These are phyloP conservation scores for Oplegnathus fasciatus DNA, from an alignment of 2,113 vertebrate species.

Conservation along the genomic window DNA sequence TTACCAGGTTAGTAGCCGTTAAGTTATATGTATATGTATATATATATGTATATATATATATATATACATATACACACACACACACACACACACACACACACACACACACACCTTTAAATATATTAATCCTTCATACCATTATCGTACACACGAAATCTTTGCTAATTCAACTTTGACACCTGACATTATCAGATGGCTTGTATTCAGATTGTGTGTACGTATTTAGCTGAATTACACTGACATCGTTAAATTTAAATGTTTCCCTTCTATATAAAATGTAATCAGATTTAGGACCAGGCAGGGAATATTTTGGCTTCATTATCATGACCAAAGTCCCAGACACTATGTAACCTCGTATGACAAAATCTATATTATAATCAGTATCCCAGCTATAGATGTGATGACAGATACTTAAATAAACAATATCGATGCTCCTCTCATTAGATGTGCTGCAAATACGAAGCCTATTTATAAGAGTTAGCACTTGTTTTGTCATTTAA, in stretches of 20 bases:
- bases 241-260: background rate
- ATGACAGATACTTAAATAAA: background rate
- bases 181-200: too few species aligned
- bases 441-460: background rate
- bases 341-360: background rate
- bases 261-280: background rate
- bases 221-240: background rate
- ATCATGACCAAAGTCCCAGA: background rate
- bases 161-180: background rate
- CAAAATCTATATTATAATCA: slow-evolving; percentile 10
- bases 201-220: background rate
- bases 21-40: too few species aligned
- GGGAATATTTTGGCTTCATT: background rate
- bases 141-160: background rate
- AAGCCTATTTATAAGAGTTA: background rate
- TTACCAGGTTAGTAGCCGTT: background rate
- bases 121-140: background rate
- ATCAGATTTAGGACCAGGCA: background rate
- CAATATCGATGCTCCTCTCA: background rate
- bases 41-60: too few species aligned
- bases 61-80: too few species aligned
- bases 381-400: background rate
- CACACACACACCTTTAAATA: background rate
- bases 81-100: too few species aligned
- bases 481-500: background rate